A percentile compares a stretch with the other conserved stretches of the same genome.
These are phyloP conservation scores for Aphelinus atriplicis DNA, from an alignment of 1,140 invertebrate species.

Conservation along the genomic window DNA sequence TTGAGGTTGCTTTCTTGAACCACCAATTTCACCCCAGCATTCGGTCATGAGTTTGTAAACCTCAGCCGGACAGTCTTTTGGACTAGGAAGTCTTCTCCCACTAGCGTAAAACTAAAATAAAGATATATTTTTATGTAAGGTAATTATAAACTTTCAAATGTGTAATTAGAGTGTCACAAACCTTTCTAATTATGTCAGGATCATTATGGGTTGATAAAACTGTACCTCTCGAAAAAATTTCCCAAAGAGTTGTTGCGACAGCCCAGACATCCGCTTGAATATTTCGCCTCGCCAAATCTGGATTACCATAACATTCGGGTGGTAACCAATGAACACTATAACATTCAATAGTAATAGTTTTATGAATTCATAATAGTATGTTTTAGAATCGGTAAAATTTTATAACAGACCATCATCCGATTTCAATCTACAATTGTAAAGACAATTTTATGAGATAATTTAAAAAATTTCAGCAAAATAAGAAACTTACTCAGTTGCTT, in stretches of 20 bases:
- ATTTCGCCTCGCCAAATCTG: slow-evolving; percentile 72
- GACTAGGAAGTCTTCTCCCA: slow-evolving; percentile 79
- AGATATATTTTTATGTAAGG: not conserved
- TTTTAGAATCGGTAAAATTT: not conserved
- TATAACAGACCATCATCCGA: too few relatives aligned
- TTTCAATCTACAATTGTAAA: not conserved
- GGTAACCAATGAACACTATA: slow-evolving; percentile 86
- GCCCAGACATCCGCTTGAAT: slow-evolving; percentile 85
- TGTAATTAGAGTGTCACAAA: slow-evolving; percentile 36
- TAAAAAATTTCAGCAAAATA: slow-evolving; percentile 14
- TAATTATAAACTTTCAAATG: not conserved
- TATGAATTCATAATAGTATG: not conserved
- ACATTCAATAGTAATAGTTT: slow-evolving; percentile 12
- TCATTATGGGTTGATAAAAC: slow-evolving; percentile 52
- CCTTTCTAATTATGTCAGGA: slow-evolving; percentile 57
- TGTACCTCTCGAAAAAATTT: slow-evolving; percentile 85
- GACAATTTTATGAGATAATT: not conserved
- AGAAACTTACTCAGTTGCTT: slow-evolving; percentile 71
- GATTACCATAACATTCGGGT: slow-evolving; percentile 78
- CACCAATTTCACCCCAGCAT: slow-evolving; percentile 85
- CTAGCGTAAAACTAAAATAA: slow-evolving; percentile 70
- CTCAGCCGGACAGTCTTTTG: slow-evolving; percentile 80
- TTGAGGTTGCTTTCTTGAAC: slow-evolving; percentile 78
- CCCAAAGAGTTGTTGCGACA: slow-evolving; percentile 88
- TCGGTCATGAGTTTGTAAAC: slow-evolving; percentile 87